These are phyloP conservation scores for Tenrec ecaudatus DNA, from an alignment of 2,113 vertebrate species.

Conservation along the genomic window DNA sequence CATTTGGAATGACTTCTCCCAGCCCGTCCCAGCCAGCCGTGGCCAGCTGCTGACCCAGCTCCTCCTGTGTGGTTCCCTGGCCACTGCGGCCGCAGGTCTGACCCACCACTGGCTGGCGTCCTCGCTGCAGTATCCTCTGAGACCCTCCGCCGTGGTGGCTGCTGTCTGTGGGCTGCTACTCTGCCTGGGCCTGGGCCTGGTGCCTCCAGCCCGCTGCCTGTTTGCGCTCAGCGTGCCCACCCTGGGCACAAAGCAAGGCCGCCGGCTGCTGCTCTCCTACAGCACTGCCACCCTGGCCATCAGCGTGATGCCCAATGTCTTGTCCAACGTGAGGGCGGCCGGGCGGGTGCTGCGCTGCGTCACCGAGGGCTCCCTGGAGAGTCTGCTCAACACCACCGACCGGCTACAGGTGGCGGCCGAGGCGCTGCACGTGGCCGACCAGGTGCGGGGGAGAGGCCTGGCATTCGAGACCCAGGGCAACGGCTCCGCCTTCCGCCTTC, in stretches of 20 bases:
- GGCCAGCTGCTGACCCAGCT: conserved; percentile 88
- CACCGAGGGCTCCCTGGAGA: conserved; percentile 90
- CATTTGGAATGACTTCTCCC: conserved; percentile 91
- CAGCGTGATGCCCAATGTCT: conserved; percentile 91
- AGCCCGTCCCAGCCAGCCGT: conserved; percentile 84
- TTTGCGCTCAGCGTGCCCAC: conserved; percentile 92
- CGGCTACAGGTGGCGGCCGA: conserved; percentile 85
- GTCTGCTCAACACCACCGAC: conserved; percentile 90
- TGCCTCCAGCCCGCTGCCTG: conserved; percentile 93
- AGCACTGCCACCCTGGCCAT: conserved; percentile 89
- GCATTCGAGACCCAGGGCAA: conserved; percentile 86
- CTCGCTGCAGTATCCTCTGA: conserved; percentile 86
- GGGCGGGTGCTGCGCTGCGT: conserved; percentile 91
- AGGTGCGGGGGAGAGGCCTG: background rate
- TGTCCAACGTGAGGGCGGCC: conserved; percentile 87
- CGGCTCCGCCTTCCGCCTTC: conserved; percentile 84
- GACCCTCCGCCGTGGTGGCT: conserved; percentile 62
- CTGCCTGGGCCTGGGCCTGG: conserved; percentile 87
- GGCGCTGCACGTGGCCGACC: conserved; percentile 82
- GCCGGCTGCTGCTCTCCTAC: conserved; percentile 90
- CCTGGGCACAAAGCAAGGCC: conserved; percentile 91
- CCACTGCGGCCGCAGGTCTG: conserved; percentile 83
- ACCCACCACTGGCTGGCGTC: conserved; percentile 91
- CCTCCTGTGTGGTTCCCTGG: conserved; percentile 86
- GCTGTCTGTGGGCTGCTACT: conserved; percentile 84